A percentile compares a stretch with the other conserved stretches of the same genome.
These are phyloP conservation scores for Clarias batrachus DNA, from an alignment of 2,113 vertebrate species.

Conservation along the genomic window DNA sequence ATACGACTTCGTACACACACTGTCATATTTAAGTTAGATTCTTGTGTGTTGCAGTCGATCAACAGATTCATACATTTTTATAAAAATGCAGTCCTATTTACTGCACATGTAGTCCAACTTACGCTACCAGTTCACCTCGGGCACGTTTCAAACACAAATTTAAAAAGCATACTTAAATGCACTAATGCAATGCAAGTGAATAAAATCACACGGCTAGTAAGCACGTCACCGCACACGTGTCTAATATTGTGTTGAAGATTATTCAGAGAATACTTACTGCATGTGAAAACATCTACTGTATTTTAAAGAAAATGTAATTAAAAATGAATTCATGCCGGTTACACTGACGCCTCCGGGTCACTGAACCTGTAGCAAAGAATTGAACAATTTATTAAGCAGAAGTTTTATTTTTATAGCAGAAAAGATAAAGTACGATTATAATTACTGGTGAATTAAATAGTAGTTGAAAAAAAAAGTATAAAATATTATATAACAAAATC, in stretches of 20 bases:
- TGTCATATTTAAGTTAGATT: not conserved
- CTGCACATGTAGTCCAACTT: not conserved
- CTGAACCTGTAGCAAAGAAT: too few species aligned
- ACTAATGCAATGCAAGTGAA: not conserved
- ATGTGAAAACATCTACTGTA: not conserved
- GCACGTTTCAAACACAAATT: not conserved
- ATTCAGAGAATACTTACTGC: not conserved
- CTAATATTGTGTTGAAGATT: not conserved
- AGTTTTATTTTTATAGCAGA: too few species aligned
- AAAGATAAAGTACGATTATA: too few species aligned
- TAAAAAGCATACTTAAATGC: not conserved
- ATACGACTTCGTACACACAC: too few species aligned
- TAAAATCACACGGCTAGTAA: not conserved
- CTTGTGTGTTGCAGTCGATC: not conserved
- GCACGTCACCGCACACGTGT: not conserved
- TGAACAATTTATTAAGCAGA: too few species aligned
- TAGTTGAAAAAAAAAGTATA: too few species aligned
- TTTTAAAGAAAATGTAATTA: not conserved
- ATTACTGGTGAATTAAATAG: too few species aligned
- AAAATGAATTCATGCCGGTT: not conserved
- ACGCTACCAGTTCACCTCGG: not conserved
- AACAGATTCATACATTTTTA: not conserved
- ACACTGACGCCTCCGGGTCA: too few species aligned
- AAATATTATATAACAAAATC: too few species aligned
- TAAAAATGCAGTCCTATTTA: not conserved